Evolutionary conservation across 30 jellyfish, hydroid and myxozoan genomes (phyloP).

Genomic region (Turritopsis dohrnii): DNA sequence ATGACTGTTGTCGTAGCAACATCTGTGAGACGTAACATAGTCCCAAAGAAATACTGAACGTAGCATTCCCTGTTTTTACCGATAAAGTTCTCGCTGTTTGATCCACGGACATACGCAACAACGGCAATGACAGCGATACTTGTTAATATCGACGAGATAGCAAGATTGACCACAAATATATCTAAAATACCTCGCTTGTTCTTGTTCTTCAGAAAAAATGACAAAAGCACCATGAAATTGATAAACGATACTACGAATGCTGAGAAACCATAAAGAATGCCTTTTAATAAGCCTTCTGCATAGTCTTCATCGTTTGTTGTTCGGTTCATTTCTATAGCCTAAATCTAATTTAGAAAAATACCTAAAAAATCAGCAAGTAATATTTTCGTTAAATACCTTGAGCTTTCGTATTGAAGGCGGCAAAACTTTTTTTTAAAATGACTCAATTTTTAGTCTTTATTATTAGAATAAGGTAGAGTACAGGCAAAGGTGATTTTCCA

Average conservation of each 20-base stretch:
- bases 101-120: conserved; percentile 39
- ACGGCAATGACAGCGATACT: conserved; percentile 49
- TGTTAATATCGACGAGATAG: conserved; percentile 41
- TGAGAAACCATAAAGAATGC: conserved; percentile 11
- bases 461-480: no score
- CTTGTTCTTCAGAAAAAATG: conserved; percentile 6
- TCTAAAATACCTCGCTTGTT: conserved; percentile 48
- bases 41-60: conserved; percentile 58
- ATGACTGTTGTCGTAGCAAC: conserved; percentile 68
- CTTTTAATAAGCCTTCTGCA: conserved; percentile 23
- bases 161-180: conserved; percentile 44
- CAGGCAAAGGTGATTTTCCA: no score
- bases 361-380: not conserved
- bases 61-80: conserved; percentile 29
- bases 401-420: no score
- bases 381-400: no score
- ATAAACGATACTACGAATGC: conserved; percentile 15
- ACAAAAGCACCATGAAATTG: conserved; percentile 17
- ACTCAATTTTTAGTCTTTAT: no score
- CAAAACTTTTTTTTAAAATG: no score
- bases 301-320: not conserved
- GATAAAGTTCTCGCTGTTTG: conserved; percentile 38
- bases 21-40: conserved; percentile 68
- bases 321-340: not conserved
- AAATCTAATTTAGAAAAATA: not conserved